Evolutionary conservation across 1,140 invertebrate genomes (phyloP), one percentile per base, ranked within the genome.

Genomic region (Drosophila quadrilineata): DNA sequence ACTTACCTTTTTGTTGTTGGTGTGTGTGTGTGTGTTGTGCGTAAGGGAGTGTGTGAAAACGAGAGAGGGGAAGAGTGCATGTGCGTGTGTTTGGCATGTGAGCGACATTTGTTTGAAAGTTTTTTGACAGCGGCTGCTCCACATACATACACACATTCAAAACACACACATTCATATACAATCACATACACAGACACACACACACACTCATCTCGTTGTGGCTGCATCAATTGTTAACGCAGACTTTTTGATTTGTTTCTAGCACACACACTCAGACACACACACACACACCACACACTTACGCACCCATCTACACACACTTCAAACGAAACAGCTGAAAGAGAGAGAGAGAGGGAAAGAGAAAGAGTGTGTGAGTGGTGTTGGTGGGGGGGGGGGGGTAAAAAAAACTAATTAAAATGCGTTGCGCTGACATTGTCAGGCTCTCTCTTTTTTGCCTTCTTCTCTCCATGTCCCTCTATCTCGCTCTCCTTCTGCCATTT

Each of bases 71-170:
- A n/a, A n/a, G n/a, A n/a, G n/a, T n/a, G n/a, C n/a, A n/a, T n/a
- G 22, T 38, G 70, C 67, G 43, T 79, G 66, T 33, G 57, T 63
- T 80, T 80, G 77, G 72, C 76, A 82, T 82, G 72, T 84, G 77
- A 82, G 72, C 77, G 76, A 84, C 77, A 84, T 82, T 82, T 82
- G 77, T 77, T 77, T 73, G 49, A 82, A 82, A 85, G 77, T 82
- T 77, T 82, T 82, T 71, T 77, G 77, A 84, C 77, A 73, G 79
- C 59, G 33, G 12, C 40, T 53, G 19, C 52, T 67, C 57, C 17
- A 38, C 62, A 64, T 41, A 65, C 49, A 50, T 50, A 38, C 62
- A 64, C 33, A 65, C 49, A 50, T 50, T 31, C 66, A 50, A 38
- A 59, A 66, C 26, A 29, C 54, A 41, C 19, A 19, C 19, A 31